phyloP scores from a whole-genome alignment of 1,140 invertebrate species.

The Euwallacea fornicatus region DNA sequence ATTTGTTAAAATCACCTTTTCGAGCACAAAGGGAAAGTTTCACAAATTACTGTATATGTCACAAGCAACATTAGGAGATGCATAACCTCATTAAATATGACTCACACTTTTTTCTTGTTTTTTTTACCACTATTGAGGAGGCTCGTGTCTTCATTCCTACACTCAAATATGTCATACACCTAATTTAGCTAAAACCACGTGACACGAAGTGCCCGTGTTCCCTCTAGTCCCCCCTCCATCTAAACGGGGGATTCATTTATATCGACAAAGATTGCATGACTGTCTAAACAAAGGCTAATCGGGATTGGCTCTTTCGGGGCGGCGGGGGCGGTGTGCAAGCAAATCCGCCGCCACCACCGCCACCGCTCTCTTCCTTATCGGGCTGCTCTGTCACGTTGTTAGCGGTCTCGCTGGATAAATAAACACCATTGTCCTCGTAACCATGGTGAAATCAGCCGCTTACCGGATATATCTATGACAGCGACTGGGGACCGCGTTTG shows the following conservation, averaged over 20 bases:
- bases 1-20: too few relatives aligned
- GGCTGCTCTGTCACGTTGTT: slow-evolving; percentile 53
- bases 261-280: slow-evolving; percentile 32
- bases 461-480: slow-evolving; percentile 17
- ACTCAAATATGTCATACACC: too few relatives aligned
- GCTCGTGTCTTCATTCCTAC: too few relatives aligned
- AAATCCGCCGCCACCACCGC: slow-evolving; percentile 52
- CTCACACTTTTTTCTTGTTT: too few relatives aligned
- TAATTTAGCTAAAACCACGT: too few relatives aligned
- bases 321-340: slow-evolving; percentile 43
- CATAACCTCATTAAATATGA: too few relatives aligned
- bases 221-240: neutral
- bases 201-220: neutral
- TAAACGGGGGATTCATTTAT: slow-evolving; percentile 16
- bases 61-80: too few relatives aligned
- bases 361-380: slow-evolving; percentile 53
- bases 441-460: slow-evolving; percentile 54
- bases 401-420: slow-evolving; percentile 55
- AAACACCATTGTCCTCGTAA: slow-evolving; percentile 56
- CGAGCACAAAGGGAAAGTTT: too few relatives aligned
- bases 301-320: slow-evolving; percentile 29
- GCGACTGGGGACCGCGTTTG: slow-evolving; percentile 16
- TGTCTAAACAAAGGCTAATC: slow-evolving; percentile 37
- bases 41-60: too few relatives aligned
- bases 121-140: too few relatives aligned